Evolutionary conservation across 2,888 invertebrate species (phyloP).

Genomic region (Aromia moschata): DNA sequence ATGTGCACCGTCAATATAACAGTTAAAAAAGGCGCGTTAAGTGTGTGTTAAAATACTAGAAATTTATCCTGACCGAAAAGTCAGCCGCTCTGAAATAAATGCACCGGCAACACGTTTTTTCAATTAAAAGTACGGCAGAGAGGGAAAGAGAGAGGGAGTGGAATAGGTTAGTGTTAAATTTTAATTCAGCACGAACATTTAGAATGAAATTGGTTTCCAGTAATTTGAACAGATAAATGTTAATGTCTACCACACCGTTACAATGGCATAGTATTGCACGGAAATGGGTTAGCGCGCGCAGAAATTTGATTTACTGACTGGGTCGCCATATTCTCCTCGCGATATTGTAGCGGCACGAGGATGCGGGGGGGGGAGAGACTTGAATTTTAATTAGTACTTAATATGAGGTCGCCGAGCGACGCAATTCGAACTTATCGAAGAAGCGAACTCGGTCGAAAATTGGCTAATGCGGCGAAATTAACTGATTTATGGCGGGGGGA

Average conservation of each 20-base stretch:
- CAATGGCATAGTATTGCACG: slow-evolving; percentile 31
- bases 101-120: slow-evolving; percentile 30
- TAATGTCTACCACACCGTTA: slow-evolving; percentile 32
- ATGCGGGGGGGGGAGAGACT: slow-evolving; percentile 47
- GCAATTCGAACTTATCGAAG: slow-evolving; percentile 28
- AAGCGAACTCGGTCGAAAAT: slow-evolving; percentile 24
- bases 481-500: slow-evolving; percentile 28
- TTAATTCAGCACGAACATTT: slow-evolving; percentile 48
- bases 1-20: not conserved
- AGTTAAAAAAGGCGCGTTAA: not conserved
- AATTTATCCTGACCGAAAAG: slow-evolving; percentile 13
- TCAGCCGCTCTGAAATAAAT: slow-evolving; percentile 8
- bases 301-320: slow-evolving; percentile 59
- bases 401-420: slow-evolving; percentile 35
- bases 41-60: not conserved
- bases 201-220: slow-evolving; percentile 51
- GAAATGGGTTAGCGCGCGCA: slow-evolving; percentile 55
- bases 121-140: slow-evolving; percentile 30
- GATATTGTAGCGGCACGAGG: slow-evolving; percentile 43
- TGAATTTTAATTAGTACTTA: slow-evolving; percentile 61
- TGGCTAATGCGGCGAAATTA: slow-evolving; percentile 23
- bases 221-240: slow-evolving; percentile 51
- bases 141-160: slow-evolving; percentile 21
- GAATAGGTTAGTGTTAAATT: slow-evolving; percentile 45
- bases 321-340: slow-evolving; percentile 53